Conservation (phyloP, 64 coral and sea anemone species). For the Platygyra sinensis region DNA sequence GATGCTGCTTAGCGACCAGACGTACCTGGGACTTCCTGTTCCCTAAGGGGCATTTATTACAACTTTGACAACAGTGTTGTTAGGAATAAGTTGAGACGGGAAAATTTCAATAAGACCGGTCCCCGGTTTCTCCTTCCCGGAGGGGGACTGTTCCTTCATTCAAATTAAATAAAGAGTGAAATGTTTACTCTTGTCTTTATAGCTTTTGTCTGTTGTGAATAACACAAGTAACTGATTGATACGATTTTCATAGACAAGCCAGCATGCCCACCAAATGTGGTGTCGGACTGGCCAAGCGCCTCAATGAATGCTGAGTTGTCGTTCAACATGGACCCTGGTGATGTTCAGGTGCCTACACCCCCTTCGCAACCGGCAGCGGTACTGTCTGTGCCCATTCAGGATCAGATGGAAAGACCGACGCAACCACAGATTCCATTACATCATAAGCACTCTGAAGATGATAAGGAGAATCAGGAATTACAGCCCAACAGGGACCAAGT, state of each 20-base stretch:
- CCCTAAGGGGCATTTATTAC: no score
- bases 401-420: neutral
- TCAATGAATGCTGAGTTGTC: neutral
- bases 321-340: conserved; percentile 21
- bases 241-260: conserved; percentile 16
- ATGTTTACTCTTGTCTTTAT: no score
- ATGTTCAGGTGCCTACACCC: neutral
- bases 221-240: neutral
- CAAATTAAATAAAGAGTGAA: no score
- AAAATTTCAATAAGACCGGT: no score
- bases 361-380: neutral
- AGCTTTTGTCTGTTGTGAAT: no score
- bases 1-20: no score
- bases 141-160: no score
- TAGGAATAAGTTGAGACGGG: no score
- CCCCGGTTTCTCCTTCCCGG: no score
- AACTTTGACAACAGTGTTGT: no score
- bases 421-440: conserved; percentile 22
- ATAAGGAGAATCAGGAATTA: neutral
- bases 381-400: conserved; percentile 4
- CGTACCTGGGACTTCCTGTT: no score
- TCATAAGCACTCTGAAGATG: neutral
- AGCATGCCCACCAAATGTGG: neutral
- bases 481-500: conserved; percentile 57
- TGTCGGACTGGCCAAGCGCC: neutral